Percentiles rank a stretch among this genome's conserved stretches.
Evolutionary conservation across 2,888 invertebrate species (phyloP).

Genomic region (Hipparchia semele): DNA sequence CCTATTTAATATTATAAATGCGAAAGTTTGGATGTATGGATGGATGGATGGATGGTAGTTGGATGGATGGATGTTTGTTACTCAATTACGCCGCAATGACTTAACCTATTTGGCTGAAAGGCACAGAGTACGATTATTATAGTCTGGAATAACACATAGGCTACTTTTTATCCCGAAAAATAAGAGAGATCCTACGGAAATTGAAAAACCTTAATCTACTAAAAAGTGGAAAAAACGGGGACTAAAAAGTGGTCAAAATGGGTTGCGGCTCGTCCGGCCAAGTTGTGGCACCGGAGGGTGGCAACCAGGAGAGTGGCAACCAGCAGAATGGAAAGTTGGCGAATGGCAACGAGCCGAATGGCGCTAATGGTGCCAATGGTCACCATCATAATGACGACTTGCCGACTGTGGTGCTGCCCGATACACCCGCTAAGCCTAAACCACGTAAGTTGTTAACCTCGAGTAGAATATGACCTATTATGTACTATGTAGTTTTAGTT

Average conservation of each 20-base stretch:
- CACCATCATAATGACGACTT: slow-evolving; percentile 62
- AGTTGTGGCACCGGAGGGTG: slow-evolving; percentile 55
- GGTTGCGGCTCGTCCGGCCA: slow-evolving; percentile 77
- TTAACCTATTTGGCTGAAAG: too few species aligned
- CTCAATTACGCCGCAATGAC: too few species aligned
- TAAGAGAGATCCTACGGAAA: too few species aligned
- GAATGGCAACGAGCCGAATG: slow-evolving; percentile 47
- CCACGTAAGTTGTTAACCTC: slow-evolving; percentile 57
- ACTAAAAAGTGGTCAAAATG: slow-evolving; percentile 51
- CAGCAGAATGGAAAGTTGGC: slow-evolving; percentile 48
- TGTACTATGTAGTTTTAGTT: too few species aligned
- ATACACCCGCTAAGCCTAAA: slow-evolving; percentile 66
- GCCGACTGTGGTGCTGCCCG: slow-evolving; percentile 72
- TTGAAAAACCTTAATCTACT: too few species aligned
- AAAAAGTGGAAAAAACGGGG: slow-evolving; percentile 4
- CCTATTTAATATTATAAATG: too few species aligned
- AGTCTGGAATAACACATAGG: too few species aligned
- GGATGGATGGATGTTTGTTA: too few species aligned
- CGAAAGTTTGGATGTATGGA: too few species aligned
- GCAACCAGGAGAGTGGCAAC: slow-evolving; percentile 32
- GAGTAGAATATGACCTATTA: neutral
- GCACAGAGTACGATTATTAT: too few species aligned
- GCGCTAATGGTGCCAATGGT: slow-evolving; percentile 49
- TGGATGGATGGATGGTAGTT: too few species aligned
- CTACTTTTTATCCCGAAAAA: too few species aligned